These are phyloP conservation scores for Tokudaia tokunoshimensis DNA, from an alignment of 2,797 vertebrate species.

Conservation along the genomic window DNA sequence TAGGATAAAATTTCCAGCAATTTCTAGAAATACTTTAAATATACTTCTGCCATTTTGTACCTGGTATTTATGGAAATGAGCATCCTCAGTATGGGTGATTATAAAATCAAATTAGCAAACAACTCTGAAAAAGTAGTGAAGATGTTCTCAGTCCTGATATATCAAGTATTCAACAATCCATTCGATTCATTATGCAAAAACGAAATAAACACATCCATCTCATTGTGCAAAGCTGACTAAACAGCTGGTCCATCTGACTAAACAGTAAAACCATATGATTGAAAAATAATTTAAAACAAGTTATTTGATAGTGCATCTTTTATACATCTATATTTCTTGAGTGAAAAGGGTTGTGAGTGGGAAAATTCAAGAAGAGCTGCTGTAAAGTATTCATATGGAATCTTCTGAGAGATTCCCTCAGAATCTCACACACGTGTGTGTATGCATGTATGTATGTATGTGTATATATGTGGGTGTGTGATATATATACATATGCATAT, in stretches of 20 bases:
- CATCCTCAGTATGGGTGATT: not conserved
- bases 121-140: not conserved
- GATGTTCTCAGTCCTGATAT: not conserved
- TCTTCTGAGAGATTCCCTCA: not conserved
- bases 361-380: not conserved
- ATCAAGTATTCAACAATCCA: not conserved
- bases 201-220: not conserved
- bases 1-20: not conserved
- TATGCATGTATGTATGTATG: no score
- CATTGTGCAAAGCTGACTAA: not conserved
- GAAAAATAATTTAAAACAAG: not conserved
- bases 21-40: slow-evolving; percentile 8
- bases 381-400: not conserved
- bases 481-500: no score
- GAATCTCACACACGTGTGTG: no score
- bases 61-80: not conserved
- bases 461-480: no score
- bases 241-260: not conserved
- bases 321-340: not conserved
- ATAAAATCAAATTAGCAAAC: slow-evolving; percentile 6
- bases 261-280: not conserved
- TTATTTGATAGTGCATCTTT: not conserved
- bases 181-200: not conserved
- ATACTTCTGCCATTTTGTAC: not conserved
- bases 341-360: not conserved